Base-by-base conservation (phyloP, 2,113 vertebrate genomes). In the Trinectes maculatus region DNA sequence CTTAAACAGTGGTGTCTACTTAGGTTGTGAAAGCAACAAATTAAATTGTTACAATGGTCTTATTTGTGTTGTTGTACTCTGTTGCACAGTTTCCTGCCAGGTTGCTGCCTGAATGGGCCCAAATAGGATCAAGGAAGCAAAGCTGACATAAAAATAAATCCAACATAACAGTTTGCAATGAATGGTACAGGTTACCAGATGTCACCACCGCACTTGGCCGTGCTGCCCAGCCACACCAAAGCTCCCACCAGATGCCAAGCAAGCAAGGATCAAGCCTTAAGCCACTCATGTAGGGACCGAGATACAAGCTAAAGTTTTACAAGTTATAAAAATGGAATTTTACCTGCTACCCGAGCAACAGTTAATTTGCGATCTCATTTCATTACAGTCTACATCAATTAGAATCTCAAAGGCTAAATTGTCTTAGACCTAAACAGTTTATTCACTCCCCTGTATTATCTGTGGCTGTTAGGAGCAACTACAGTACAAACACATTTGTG, bases 101-200 rank as follows among this genome's bases (percentile, higher is more conserved):
- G 78, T 85, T 63, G 71, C 52, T 60, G 65, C 74, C 77, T 66
- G 59, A 89, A 55, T 8, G 5, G 54, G 51, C 72, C 62, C 72
- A 85, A 88, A 88, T 80, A 89, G 84, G 89, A 87, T 91, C 82
- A 85, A 79, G 76, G 59, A 74, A 70, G 72, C 48, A 85, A 84
- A 85, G 74, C 87, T 84, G 85, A 88, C 85, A 88, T 82, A 39
- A 15, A 39, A 34, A 87, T 81, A 85, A 84, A 87, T 89, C 90
- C 85, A 21, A 70, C 46, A 31, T 71, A 85, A 83, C 77, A 89
- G 84, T 87, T 86, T 87, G 80, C 80, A 86, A 80, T 87, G 80
- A 89, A 90, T 87, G 86, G 89, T 87, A 60, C 86, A 66, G 68
- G 75, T 86, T 87, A 75, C 89, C 84, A 74, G 71, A 79, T 85